Evolutionary conservation across 2,113 vertebrate genomes (phyloP), one percentile per base, ranked within the genome.

Genomic region (Cavia porcellus): DNA sequence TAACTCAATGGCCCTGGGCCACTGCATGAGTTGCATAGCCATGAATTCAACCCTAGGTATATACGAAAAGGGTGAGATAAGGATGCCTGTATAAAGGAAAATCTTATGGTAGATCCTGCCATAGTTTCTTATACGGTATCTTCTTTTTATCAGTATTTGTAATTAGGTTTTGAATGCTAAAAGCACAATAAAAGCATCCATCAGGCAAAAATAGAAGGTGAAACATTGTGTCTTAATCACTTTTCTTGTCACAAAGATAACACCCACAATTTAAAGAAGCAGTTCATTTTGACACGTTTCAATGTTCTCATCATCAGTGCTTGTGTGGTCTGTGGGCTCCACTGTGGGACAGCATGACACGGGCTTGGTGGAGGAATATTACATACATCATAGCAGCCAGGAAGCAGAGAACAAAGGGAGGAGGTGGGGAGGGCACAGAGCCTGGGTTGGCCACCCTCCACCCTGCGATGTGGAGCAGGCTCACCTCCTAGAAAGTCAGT

Each of bases 161-260:
- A 47, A 95, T 90, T 81, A 62, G 55, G 70, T 50, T 61, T 75
- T 25, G 81, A 85, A 92, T 88, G 42, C 50, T 57, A 57, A 86
- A 74, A 77, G 57, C 89, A 57, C 30, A 81, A 66, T 25, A 75
- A 64, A 85, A 82, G 5, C 17, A 93, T 38, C 52, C 42, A 66
- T 50, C 11, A 72, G 28, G 11, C 87, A 13, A 61, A 80, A 89
- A 83, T 45, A n/a, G 68, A n/a, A 70, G 68, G n/a, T 42, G 3
- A 62, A 24, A 50, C 10, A 20, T 3, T 79, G 72, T 45, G 38
- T 28, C 22, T 45, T 45, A n/a, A 8, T 45, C 72, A 45, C 24
- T 75, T 45, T 75, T 13, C 20, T 45, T 45, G 42, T 28, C 74
- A 77, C 74, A 47, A 28, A 77, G 24, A 12, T 42, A 28, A 30